phyloP scores from a whole-genome alignment of 2,113 vertebrate genomes.

The Neolamprologus cancellatus region DNA sequence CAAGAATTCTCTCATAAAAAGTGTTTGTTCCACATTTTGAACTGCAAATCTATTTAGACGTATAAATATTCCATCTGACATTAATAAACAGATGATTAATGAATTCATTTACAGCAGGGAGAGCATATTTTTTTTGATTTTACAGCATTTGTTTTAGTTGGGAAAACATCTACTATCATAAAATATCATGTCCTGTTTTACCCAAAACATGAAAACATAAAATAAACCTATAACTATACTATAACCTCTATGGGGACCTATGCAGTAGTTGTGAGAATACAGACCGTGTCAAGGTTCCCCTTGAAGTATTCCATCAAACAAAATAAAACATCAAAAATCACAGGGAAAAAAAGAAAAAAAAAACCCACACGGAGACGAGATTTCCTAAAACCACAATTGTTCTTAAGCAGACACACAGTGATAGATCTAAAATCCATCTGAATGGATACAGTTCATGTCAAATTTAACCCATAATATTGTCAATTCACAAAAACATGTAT shows the following conservation, averaged over 20 bases:
- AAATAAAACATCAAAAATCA: not conserved
- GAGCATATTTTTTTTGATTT: not conserved
- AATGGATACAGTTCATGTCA: not conserved
- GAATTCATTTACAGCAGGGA: not conserved
- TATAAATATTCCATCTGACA: not conserved
- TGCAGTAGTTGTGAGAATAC: not conserved
- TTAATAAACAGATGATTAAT: not conserved
- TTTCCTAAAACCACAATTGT: not conserved
- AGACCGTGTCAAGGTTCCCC: not conserved
- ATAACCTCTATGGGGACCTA: not conserved
- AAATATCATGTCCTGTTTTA: not conserved
- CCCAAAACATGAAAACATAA: not conserved
- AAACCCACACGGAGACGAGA: rapidly evolving
- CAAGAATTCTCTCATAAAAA: not conserved
- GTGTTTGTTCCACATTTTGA: not conserved
- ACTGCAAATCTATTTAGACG: not conserved
- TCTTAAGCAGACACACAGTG: not conserved
- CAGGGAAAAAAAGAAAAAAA: not conserved
- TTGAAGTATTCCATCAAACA: not conserved
- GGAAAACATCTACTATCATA: not conserved
- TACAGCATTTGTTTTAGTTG: not conserved
- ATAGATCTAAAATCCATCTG: not conserved
- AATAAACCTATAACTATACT: not conserved
- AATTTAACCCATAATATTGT: not conserved
- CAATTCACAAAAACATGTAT: not conserved